Percentiles rank a stretch among this genome's conserved stretches.
Conservation (phyloP, 2,888 invertebrate genomes). For the Agonum fuliginosum region DNA sequence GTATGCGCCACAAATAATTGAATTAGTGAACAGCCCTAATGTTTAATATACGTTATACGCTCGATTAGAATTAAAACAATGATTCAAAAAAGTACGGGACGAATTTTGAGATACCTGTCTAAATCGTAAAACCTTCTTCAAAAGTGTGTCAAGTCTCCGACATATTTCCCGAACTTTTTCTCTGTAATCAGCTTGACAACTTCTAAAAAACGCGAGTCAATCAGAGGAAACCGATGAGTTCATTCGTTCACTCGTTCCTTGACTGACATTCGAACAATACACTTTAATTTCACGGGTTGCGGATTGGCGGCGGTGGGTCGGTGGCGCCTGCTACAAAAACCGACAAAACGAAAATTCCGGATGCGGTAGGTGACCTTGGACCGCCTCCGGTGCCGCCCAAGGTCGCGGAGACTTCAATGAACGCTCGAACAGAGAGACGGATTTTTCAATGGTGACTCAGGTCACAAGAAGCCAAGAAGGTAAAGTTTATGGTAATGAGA, state of each 20-base stretch:
- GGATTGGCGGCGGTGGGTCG: neutral
- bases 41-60: too few relatives aligned
- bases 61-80: too few relatives aligned
- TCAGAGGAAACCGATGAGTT: constrained; percentile 12
- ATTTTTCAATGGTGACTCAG: neutral
- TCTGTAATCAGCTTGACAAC: neutral
- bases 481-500: neutral
- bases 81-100: too few relatives aligned
- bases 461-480: neutral
- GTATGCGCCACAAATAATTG: too few relatives aligned
- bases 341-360: constrained; percentile 18
- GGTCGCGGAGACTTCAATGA: constrained; percentile 3
- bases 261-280: constrained; percentile 33
- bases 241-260: too few relatives aligned
- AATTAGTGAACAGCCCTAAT: too few relatives aligned
- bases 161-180: too few relatives aligned
- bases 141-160: too few relatives aligned
- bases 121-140: too few relatives aligned
- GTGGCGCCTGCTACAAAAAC: constrained; percentile 12
- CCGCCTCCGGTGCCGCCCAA: neutral
- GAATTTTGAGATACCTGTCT: too few relatives aligned
- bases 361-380: constrained; percentile 19
- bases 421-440: neutral
- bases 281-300: constrained; percentile 24
- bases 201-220: constrained; percentile 3